Evolutionary conservation across 2,113 vertebrate species (phyloP).

Genomic region (cat (Felis catus)): F.catus_Fca126_mat1.0 CM031425.1:37437001-37437500

Average conservation of each 20-base stretch:
- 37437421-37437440: constrained; percentile 23
- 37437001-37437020: neutral
- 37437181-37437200: constrained; percentile 50
- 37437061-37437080: constrained; percentile 47
- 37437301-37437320: neutral
- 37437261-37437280: constrained; percentile 81
- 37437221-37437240: constrained; percentile 49
- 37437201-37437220: constrained; percentile 51
- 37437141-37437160: constrained; percentile 32
- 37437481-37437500: neutral
- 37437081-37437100: constrained; percentile 72
- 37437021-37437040: constrained; percentile 16
- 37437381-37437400: constrained; percentile 39
- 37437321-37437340: constrained; percentile 75
- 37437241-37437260: constrained; percentile 70
- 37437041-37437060: neutral
- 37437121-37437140: neutral
- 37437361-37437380: constrained; percentile 57
- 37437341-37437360: constrained; percentile 70
- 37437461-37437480: neutral
- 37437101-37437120: constrained; percentile 24
- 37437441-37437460: neutral
- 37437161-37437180: constrained; percentile 41
- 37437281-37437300: constrained; percentile 83
- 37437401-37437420: constrained; percentile 25